These are phyloP conservation scores for Heterodera schachtii DNA, from an alignment of 1,140 invertebrate genomes.

Conservation along the genomic window DNA sequence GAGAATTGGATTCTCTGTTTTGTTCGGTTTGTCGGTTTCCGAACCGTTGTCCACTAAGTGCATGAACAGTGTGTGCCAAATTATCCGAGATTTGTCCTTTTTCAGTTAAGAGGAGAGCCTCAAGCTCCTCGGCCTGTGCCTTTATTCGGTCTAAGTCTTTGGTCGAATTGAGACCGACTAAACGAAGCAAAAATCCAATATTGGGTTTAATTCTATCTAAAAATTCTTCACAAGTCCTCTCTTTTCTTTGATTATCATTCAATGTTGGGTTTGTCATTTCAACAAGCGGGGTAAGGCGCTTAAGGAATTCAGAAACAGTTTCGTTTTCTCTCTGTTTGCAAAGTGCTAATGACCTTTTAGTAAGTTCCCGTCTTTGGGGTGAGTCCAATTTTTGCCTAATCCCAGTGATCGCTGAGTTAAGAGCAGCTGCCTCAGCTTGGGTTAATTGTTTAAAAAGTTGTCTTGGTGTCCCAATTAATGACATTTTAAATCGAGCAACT, in stretches of 20 bases:
- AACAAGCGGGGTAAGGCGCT: neutral
- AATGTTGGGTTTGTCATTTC: constrained; percentile 5
- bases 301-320: constrained; percentile 6
- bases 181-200: constrained; percentile 7
- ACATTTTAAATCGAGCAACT: constrained; percentile 8
- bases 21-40: no score
- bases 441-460: constrained; percentile 11
- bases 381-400: constrained; percentile 10
- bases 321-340: constrained; percentile 10
- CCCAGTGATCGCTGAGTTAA: neutral
- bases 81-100: neutral
- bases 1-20: no score
- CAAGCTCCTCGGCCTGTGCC: constrained; percentile 6
- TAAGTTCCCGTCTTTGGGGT: constrained; percentile 3
- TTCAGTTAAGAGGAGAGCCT: neutral
- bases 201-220: constrained; percentile 12
- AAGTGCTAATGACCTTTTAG: constrained; percentile 3
- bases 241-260: constrained; percentile 5
- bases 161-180: neutral
- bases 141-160: constrained; percentile 4
- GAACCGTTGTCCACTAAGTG: neutral
- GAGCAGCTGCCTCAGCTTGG: neutral
- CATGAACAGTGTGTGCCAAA: constrained; percentile 1
- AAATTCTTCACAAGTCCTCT: constrained; percentile 9
- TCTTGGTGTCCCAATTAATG: constrained; percentile 1